These are phyloP conservation scores for Hybognathus amarus DNA, from an alignment of 2,797 vertebrate species.

Conservation along the genomic window DNA sequence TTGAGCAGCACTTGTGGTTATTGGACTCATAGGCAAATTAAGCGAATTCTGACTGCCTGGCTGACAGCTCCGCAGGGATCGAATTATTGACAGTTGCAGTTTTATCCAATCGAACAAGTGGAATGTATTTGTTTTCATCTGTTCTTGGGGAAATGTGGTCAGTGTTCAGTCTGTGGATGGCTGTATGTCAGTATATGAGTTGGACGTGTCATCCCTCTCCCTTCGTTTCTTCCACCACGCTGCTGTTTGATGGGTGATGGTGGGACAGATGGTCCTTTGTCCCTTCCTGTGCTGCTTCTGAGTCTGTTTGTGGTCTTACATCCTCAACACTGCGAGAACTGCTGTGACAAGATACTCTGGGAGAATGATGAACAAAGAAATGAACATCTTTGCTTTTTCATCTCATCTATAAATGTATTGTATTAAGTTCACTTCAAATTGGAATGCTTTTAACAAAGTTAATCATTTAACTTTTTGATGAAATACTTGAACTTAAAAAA, in stretches of 20 bases:
- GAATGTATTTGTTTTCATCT: conserved; percentile 43
- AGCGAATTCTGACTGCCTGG: conserved; percentile 39
- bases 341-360: conserved; percentile 42
- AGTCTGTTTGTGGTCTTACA: conserved; percentile 21
- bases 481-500: too few species aligned
- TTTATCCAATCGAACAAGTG: conserved; percentile 35
- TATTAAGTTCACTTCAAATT: not conserved
- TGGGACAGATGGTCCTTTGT: conserved; percentile 37
- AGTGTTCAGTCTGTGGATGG: conserved; percentile 15
- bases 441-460: too few species aligned
- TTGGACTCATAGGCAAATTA: not conserved
- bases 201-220: conserved; percentile 4
- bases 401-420: not conserved
- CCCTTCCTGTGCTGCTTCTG: not conserved
- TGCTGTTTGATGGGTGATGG: conserved; percentile 37
- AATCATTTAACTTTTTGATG: too few species aligned
- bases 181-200: conserved; percentile 13
- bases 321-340: conserved; percentile 25
- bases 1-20: not conserved
- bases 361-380: not conserved
- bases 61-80: not conserved
- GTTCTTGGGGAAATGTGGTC: conserved; percentile 5
- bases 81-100: not conserved
- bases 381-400: not conserved
- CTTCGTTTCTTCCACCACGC: conserved; percentile 56